Conservation (phyloP, 2,888 invertebrate species). For the Andrena praecox region DNA sequence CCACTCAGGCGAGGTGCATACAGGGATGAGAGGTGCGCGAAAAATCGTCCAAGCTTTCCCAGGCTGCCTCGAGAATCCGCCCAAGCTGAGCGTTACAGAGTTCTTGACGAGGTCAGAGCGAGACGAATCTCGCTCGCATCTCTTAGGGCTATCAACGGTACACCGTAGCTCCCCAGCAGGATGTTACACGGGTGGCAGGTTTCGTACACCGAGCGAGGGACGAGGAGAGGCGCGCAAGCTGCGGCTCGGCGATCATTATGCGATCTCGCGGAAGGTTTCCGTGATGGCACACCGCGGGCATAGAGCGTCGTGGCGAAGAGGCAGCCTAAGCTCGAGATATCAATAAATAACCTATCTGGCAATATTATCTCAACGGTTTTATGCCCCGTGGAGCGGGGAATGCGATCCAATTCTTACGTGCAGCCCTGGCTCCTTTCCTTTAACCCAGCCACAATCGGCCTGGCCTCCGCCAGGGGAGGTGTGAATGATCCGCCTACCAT, state of each 20-base stretch:
- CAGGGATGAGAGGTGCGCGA: neutral
- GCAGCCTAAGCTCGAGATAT: conserved; percentile 72
- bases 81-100: conserved; percentile 24
- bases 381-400: conserved; percentile 73
- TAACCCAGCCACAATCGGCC: conserved; percentile 55
- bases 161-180: conserved; percentile 57
- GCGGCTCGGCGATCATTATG: conserved; percentile 57
- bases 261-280: conserved; percentile 68
- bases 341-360: conserved; percentile 81
- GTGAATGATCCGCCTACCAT: conserved; percentile 78
- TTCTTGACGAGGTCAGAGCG: conserved; percentile 57
- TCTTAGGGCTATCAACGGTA: conserved; percentile 71
- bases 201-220: conserved; percentile 41
- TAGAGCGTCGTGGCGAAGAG: conserved; percentile 62
- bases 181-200: conserved; percentile 64
- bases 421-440: conserved; percentile 50
- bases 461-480: conserved; percentile 69
- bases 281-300: conserved; percentile 66
- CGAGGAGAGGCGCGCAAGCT: conserved; percentile 27
- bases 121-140: conserved; percentile 66
- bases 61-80: conserved; percentile 10
- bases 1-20: neutral
- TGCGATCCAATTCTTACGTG: conserved; percentile 75
- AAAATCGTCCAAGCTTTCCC: conserved; percentile 42
- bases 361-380: conserved; percentile 80